Evolutionary conservation across 2,888 invertebrate genomes (phyloP), one percentile per base, ranked within the genome.

Genomic region (Cheilosia vulpina): DNA sequence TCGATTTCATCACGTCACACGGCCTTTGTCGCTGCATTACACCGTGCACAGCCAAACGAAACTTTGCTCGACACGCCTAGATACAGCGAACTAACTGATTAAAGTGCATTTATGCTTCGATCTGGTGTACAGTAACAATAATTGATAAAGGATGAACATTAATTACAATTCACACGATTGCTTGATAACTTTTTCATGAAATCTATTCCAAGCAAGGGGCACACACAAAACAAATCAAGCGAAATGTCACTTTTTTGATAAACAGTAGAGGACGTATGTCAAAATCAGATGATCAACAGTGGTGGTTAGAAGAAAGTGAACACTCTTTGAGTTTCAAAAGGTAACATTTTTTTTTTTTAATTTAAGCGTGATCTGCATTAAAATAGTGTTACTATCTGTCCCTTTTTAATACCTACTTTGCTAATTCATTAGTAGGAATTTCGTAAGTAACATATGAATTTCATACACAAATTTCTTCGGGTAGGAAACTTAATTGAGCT

Each of bases 111-210:
- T 84, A 60, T 66, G 75, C 27, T 63, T 71, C 19, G 71, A 43
- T 71, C 41, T 71, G 41, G 27, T 63, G 53, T 60, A 55, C 17
- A 65, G 41, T 31, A 57, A 69, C 60, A 76, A 62, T 53, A 55
- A 60, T 55, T 76, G 80, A 84, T 75, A 69, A 66, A 43, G 53
- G 75, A 58, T 66, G 80, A 47, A 60, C 84, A 80, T 80, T 75
- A 76, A 80, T 50, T 66, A 75, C 65, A 47, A 79, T 11, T 50
- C 47, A 38, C 38, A 17, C 43, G 17, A 45, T 45, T 45, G 45
- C 17, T 11, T 43, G 9, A 62, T 53, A 55, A 63, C 31, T 15
- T 24, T 45, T 53, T 34, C 34, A n/a, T 31, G 41, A 53, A 62
- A 45, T 31, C 71, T 41, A 13, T 41, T 13, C 19, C 15, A 31